phyloP scores from a whole-genome alignment of 2,113 vertebrate genomes.

The Tetrao urogallus region DNA sequence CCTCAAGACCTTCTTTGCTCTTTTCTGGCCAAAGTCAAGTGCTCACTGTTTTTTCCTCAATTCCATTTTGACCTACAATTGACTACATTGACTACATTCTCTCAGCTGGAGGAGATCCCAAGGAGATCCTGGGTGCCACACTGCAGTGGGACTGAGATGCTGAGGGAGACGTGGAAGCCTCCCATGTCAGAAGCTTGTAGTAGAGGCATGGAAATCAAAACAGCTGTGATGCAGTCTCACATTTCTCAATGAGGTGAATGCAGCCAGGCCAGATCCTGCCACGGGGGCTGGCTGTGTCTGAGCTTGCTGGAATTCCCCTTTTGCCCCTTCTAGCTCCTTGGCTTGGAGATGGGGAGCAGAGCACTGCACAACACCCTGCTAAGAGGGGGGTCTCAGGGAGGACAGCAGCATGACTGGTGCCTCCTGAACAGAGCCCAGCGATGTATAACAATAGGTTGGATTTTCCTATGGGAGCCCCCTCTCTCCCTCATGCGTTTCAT shows the following conservation, averaged over 20 bases:
- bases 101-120: neutral
- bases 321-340: neutral
- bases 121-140: too few species aligned
- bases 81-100: neutral
- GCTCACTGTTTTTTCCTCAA: accelerated
- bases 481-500: neutral
- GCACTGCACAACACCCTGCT: accelerated
- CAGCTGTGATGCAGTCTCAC: neutral
- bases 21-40: neutral
- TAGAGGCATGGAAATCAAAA: neutral
- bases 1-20: neutral
- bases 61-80: neutral
- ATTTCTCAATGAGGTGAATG: constrained; percentile 41
- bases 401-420: neutral
- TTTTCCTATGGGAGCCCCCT: neutral
- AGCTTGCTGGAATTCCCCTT: constrained; percentile 51
- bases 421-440: accelerated
- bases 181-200: accelerated
- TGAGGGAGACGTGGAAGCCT: neutral
- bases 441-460: neutral
- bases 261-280: constrained; percentile 26
- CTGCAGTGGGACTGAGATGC: neutral
- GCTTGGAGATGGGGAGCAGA: neutral
- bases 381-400: neutral
- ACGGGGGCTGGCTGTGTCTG: constrained; percentile 16